phyloP scores from a whole-genome alignment of 2,888 invertebrate genomes.

The Margaritifera margaritifera region DNA sequence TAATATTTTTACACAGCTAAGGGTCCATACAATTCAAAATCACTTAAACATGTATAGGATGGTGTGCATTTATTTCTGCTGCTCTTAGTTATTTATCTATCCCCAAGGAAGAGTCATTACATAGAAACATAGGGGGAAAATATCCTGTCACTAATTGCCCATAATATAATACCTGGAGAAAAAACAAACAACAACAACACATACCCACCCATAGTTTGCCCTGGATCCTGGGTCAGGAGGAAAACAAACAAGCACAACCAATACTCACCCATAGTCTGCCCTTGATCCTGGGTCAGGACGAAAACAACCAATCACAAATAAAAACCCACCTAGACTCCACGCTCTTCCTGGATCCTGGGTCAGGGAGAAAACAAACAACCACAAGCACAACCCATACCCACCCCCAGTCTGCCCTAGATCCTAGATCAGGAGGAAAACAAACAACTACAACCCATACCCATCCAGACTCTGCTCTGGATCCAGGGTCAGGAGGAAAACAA shows the following conservation, averaged over 20 bases:
- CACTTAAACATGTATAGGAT: no score
- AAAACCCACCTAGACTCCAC: no score
- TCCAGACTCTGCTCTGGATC: constrained; percentile 34
- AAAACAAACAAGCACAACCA: constrained; percentile 25
- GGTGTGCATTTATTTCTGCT: no score
- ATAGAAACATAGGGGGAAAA: no score
- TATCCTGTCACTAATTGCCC: background rate
- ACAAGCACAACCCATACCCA: no score
- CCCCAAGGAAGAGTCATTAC: no score
- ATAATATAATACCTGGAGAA: background rate
- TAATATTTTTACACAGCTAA: no score
- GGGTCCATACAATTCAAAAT: no score
- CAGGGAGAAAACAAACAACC: no score
- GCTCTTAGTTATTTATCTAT: no score
- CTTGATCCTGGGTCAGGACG: no score
- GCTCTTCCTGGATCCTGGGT: no score
- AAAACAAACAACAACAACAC: background rate
- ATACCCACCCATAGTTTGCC: constrained; percentile 18
- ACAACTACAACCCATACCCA: background rate
- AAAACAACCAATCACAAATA: constrained; percentile 2
- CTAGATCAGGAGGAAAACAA: background rate
- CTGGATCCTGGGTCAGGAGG: constrained; percentile 49
- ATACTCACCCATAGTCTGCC: background rate
- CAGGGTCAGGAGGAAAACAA: constrained; percentile 46
- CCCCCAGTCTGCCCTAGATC: background rate